Conservation (phyloP, 2,113 vertebrate species). For the Butastur rufipennis region DNA sequence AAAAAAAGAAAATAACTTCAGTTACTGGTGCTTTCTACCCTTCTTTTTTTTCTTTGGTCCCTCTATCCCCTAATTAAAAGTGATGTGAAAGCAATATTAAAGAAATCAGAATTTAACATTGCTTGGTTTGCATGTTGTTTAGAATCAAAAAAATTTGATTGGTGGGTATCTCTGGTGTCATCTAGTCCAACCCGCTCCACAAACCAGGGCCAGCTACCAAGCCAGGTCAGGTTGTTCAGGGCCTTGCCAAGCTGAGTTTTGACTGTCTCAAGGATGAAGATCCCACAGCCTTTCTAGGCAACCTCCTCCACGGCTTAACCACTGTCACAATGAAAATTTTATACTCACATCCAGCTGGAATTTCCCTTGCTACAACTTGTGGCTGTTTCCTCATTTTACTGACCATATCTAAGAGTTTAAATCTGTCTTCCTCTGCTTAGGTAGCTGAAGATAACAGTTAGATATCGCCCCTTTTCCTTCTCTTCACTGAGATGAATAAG, state of each 20-base stretch:
- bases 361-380: neutral
- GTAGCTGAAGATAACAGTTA: neutral
- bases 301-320: neutral
- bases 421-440: neutral
- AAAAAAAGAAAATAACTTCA: neutral
- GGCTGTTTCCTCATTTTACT: neutral
- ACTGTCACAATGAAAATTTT: neutral
- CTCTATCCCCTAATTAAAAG: neutral
- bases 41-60: neutral
- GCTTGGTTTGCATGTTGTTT: neutral
- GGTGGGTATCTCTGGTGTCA: neutral
- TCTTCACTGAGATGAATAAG: neutral
- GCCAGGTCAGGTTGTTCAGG: neutral
- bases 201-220: neutral
- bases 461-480: neutral
- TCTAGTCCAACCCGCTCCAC: neutral
- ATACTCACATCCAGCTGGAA: neutral
- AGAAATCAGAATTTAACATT: neutral
- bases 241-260: neutral
- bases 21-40: neutral
- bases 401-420: neutral
- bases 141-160: neutral
- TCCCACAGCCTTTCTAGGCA: neutral
- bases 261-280: neutral
- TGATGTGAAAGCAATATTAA: neutral